Evolutionary conservation across 2,113 vertebrate genomes (phyloP), one percentile per base, ranked within the genome.

Genomic region (Orcinus orca): DNA sequence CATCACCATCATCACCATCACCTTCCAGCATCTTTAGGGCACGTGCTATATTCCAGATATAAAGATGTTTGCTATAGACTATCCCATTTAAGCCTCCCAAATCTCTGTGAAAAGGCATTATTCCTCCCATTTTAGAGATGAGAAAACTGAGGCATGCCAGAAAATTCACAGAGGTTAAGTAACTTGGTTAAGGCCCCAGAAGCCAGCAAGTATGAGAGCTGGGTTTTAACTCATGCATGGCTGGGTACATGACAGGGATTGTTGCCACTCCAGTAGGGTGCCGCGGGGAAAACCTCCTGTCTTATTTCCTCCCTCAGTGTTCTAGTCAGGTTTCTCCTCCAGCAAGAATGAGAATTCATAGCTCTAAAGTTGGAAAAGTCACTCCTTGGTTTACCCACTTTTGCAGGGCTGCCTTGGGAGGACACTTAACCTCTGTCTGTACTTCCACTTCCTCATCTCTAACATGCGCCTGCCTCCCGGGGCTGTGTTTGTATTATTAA

Each of bases 351-450:
- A 90, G 68, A 95, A 96, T 94, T 87, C 90, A 96, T 79, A 88
- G 80, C 85, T 94, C 67, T 93, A 14, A 81, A 88, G 88, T 60
- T 93, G 60, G 83, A 96, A 68, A 89, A 90, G 95, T 93, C 94
- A 73, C 73, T 82, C 38, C 25, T 92, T 60, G 77, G 90, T 80
- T 96, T 80, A 50, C 73, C 74, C 0, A 12, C 47, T 74, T 84
- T 97, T 58, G 92, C 82, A 74, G 86, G 90, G 90, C 82, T 95
- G 55, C 87, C 82, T 85, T 93, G 77, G 95, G 93, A 94, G 50
- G 68, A 68, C 65, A 88, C 53, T 79, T 94, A 58, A 96, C 95
- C 88, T 97, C 81, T 92, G 65, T 81, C 67, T 82, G 71, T 50
- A 96, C 94, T 68, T 97, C 90, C 50, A 65, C 41, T 95, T 96